phyloP scores from a whole-genome alignment of 2,113 vertebrate genomes.

The Alouatta palliata region DNA sequence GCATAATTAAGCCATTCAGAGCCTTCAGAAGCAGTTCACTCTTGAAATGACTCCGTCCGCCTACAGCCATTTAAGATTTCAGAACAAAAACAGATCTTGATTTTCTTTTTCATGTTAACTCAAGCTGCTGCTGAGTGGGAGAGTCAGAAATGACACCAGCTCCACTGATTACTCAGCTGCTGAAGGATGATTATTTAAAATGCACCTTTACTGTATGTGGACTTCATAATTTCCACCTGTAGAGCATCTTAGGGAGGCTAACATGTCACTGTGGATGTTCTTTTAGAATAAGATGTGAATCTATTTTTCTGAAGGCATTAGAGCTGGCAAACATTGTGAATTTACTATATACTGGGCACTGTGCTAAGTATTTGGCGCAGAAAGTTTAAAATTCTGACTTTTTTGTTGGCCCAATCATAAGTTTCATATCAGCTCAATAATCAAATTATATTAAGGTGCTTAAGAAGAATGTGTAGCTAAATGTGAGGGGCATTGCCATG shows the following conservation, averaged over 20 bases:
- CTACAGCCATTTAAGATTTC: constrained; percentile 85
- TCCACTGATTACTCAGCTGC: constrained; percentile 68
- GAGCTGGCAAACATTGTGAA: not conserved
- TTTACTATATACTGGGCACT: not conserved
- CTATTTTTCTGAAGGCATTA: not conserved
- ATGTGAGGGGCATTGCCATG: not conserved
- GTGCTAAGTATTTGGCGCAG: not conserved
- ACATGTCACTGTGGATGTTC: not conserved
- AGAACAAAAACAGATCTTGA: constrained; percentile 83
- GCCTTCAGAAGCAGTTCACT: constrained; percentile 82
- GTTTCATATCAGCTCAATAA: not conserved
- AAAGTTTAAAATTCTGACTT: not conserved
- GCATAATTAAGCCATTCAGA: constrained; percentile 83
- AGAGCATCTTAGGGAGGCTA: not conserved
- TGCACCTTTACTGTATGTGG: constrained; percentile 15
- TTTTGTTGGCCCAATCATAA: not conserved
- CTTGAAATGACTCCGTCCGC: constrained; percentile 86
- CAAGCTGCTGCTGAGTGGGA: constrained; percentile 77
- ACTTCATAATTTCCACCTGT: not conserved
- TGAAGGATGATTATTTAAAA: constrained; percentile 57
- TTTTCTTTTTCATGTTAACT: constrained; percentile 83
- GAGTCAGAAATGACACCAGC: constrained; percentile 73
- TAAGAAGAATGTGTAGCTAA: not conserved
- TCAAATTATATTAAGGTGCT: not conserved
- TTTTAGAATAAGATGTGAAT: not conserved